Conservation (phyloP, 1,140 invertebrate species). For the Trichogramma pretiosum region DNA sequence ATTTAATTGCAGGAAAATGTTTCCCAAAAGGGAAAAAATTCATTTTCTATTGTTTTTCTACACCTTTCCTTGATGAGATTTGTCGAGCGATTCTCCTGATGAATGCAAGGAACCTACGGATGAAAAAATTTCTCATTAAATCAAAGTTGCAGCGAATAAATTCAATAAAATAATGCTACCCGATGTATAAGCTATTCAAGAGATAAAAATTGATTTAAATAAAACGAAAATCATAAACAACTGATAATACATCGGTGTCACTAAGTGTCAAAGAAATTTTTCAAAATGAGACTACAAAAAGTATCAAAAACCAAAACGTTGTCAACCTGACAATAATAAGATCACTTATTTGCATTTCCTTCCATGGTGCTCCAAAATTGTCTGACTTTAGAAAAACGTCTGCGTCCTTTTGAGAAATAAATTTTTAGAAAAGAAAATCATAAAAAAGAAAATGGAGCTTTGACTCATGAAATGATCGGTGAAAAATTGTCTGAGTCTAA, state of each 20-base stretch:
- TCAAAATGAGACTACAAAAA: conserved; percentile 2
- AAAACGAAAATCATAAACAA: too few species aligned
- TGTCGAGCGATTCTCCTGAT: conserved; percentile 42
- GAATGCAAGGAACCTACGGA: conserved; percentile 43
- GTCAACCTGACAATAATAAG: conserved; percentile 22
- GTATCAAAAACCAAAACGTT: conserved; percentile 14
- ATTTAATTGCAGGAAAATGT: too few species aligned
- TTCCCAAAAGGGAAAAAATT: conserved; percentile 23
- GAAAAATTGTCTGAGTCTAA: too few species aligned
- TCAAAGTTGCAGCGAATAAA: too few species aligned
- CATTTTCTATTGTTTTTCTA: too few species aligned
- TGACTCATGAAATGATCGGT: too few species aligned
- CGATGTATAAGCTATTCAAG: too few species aligned
- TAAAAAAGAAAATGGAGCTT: too few species aligned
- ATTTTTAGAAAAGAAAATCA: conserved; percentile 24
- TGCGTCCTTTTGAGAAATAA: conserved; percentile 42
- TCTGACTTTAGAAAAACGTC: conserved; percentile 44
- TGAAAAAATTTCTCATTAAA: conserved; percentile 10
- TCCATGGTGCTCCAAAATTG: conserved; percentile 48
- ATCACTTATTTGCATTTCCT: conserved; percentile 36
- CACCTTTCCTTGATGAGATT: conserved; percentile 38
- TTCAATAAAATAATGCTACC: too few species aligned
- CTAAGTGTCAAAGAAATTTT: too few species aligned
- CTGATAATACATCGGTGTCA: too few species aligned
- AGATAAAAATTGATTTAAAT: too few species aligned